These are phyloP conservation scores for Galeopsomyia nigrocyanea DNA, from an alignment of 2,888 invertebrate species.

Conservation along the genomic window DNA sequence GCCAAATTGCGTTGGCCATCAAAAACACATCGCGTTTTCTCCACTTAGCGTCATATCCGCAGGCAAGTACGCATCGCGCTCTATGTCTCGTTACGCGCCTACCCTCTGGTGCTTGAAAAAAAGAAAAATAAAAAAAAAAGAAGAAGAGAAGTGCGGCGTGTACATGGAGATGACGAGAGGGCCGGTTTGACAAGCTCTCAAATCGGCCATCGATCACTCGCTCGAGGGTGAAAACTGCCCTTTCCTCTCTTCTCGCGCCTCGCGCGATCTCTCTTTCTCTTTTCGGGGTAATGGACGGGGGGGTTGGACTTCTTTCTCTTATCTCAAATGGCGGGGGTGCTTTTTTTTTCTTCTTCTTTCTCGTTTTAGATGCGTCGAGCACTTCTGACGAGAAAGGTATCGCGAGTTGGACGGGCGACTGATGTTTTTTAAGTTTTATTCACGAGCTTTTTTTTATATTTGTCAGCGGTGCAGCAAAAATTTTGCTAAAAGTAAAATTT, in stretches of 20 bases:
- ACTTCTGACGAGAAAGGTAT: too few species aligned
- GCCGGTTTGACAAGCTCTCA: constrained; percentile 31
- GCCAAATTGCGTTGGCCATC: constrained; percentile 11
- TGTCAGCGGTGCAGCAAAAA: too few species aligned
- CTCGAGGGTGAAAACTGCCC: constrained; percentile 30
- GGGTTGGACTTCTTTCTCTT: constrained; percentile 1
- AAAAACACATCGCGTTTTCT: constrained; percentile 14
- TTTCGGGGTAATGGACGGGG: not conserved
- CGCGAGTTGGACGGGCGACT: too few species aligned
- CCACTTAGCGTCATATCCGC: constrained; percentile 6
- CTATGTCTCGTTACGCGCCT: not conserved
- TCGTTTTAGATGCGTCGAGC: not conserved
- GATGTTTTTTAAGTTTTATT: too few species aligned
- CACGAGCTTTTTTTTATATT: too few species aligned
- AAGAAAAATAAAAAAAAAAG: constrained; percentile 3
- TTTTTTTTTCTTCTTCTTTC: constrained; percentile 14
- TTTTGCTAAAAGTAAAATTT: too few species aligned
- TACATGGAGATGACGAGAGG: constrained; percentile 1
- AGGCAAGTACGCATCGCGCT: not conserved
- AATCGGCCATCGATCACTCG: constrained; percentile 35
- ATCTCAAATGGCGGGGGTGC: constrained; percentile 1
- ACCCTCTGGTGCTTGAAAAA: not conserved
- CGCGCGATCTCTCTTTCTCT: constrained; percentile 10
- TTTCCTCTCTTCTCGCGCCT: constrained; percentile 17
- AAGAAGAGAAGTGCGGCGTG: not conserved